These are phyloP conservation scores for Drosophila willistoni DNA, from an alignment of 1,140 invertebrate genomes.

Conservation along the genomic window DNA sequence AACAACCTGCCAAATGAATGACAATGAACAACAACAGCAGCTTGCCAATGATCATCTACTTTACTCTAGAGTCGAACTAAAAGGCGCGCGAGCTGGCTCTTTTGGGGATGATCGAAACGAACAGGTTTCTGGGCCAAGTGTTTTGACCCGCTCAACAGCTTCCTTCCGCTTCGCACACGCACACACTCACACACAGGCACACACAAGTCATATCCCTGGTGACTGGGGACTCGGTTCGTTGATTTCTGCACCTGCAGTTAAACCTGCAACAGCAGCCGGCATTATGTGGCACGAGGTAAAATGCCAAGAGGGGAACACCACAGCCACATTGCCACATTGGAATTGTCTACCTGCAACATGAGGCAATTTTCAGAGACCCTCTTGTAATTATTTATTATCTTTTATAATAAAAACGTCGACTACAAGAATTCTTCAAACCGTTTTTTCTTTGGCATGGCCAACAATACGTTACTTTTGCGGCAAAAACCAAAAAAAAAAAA, in stretches of 20 bases:
- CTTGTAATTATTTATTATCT: conserved; percentile 22
- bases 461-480: conserved; percentile 59
- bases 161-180: conserved; percentile 49
- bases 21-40: conserved; percentile 38
- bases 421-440: conserved; percentile 24
- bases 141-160: conserved; percentile 73
- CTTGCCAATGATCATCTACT: conserved; percentile 37
- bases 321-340: conserved; percentile 6
- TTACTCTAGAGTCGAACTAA: not conserved
- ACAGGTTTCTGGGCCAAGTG: conserved; percentile 69
- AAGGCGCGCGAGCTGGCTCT: conserved; percentile 9
- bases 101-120: conserved; percentile 6
- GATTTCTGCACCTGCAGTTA: conserved; percentile 66
- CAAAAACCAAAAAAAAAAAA: not conserved
- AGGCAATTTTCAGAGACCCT: conserved; percentile 28
- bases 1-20: conserved; percentile 42
- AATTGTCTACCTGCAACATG: conserved; percentile 12
- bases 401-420: conserved; percentile 16
- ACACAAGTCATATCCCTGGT: conserved; percentile 37
- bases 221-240: conserved; percentile 48
- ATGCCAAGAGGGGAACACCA: conserved; percentile 9
- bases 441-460: conserved; percentile 14
- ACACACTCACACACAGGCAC: not conserved
- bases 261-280: conserved; percentile 37
- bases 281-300: conserved; percentile 59